These are phyloP conservation scores for Pachyrhynchus sulphureomaculatus DNA, from an alignment of 1,140 invertebrate species.

Conservation along the genomic window DNA sequence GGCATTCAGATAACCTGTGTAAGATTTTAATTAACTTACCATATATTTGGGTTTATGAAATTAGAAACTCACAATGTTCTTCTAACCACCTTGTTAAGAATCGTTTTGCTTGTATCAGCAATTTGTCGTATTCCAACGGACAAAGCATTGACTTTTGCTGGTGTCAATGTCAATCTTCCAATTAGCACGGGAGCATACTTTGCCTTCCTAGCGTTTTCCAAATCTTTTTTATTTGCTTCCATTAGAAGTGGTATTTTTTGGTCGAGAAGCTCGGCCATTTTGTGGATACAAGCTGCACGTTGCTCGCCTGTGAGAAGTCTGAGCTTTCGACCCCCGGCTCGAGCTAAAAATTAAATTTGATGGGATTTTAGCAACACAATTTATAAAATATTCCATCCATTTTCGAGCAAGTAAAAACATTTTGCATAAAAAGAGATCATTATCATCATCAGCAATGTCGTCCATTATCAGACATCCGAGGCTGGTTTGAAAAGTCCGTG, in stretches of 20 bases:
- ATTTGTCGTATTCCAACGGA: constrained; percentile 20
- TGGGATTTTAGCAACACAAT: no score
- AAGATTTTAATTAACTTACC: no score
- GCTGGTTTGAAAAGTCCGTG: no score
- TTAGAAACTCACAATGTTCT: constrained; percentile 15
- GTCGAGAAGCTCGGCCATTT: constrained; percentile 15
- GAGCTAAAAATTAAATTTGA: constrained; percentile 10
- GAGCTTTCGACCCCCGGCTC: constrained; percentile 2
- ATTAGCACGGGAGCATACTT: background rate
- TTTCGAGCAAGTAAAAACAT: no score
- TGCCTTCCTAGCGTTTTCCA: constrained; percentile 10
- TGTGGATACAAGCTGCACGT: constrained; percentile 14
- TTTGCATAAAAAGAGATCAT: no score
- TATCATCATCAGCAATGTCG: no score
- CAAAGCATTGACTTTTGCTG: constrained; percentile 8
- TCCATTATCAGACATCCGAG: no score
- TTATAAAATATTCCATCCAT: no score
- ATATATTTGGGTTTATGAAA: no score
- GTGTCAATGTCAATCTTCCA: constrained; percentile 5
- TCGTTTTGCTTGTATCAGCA: constrained; percentile 9
- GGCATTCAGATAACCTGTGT: background rate
- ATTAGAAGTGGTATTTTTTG: background rate
- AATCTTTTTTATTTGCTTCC: constrained; percentile 10
- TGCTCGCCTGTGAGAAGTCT: constrained; percentile 4
- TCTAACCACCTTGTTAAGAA: constrained; percentile 7